Percentiles rank a stretch among this genome's conserved stretches.
Evolutionary conservation across 2,888 invertebrate species (phyloP).

Genomic region (Tineola bisselliella): DNA sequence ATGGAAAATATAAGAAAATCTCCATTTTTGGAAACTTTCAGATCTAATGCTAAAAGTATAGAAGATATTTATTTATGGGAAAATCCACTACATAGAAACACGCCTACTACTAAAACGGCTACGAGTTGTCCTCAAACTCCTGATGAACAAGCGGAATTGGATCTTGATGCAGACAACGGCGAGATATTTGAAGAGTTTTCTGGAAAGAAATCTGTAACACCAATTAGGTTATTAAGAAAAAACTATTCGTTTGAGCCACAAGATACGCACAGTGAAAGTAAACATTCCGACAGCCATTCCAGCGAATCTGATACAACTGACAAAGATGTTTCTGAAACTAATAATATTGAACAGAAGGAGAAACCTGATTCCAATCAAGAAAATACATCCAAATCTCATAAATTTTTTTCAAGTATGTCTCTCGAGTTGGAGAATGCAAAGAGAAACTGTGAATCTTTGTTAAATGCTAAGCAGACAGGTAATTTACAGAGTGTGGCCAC

Average conservation of each 20-base stretch:
- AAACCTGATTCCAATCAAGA: slow-evolving; percentile 25
- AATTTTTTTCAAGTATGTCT: slow-evolving; percentile 62
- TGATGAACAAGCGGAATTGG: slow-evolving; percentile 77
- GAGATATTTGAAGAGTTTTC: slow-evolving; percentile 73
- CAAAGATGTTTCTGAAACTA: slow-evolving; percentile 22
- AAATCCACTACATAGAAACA: slow-evolving; percentile 75
- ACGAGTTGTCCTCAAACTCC: slow-evolving; percentile 71
- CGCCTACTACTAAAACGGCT: slow-evolving; percentile 44
- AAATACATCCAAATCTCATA: slow-evolving; percentile 51
- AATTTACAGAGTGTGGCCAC: slow-evolving; percentile 62
- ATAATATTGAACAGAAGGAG: slow-evolving; percentile 23
- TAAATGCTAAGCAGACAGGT: slow-evolving; percentile 47
- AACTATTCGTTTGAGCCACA: slow-evolving; percentile 46
- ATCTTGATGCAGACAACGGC: slow-evolving; percentile 70
- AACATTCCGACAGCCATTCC: slow-evolving; percentile 38
- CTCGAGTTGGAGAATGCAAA: slow-evolving; percentile 60
- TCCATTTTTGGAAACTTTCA: slow-evolving; percentile 43
- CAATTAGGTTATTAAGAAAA: slow-evolving; percentile 69
- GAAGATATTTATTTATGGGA: slow-evolving; percentile 83
- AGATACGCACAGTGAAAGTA: slow-evolving; percentile 29
- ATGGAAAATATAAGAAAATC: slow-evolving; percentile 40
- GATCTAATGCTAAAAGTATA: slow-evolving; percentile 58
- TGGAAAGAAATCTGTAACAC: slow-evolving; percentile 75
- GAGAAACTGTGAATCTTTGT: slow-evolving; percentile 52
- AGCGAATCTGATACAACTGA: slow-evolving; percentile 58